Conservation (phyloP, 2,113 vertebrate species). For the Zosterops pallidus region DNA sequence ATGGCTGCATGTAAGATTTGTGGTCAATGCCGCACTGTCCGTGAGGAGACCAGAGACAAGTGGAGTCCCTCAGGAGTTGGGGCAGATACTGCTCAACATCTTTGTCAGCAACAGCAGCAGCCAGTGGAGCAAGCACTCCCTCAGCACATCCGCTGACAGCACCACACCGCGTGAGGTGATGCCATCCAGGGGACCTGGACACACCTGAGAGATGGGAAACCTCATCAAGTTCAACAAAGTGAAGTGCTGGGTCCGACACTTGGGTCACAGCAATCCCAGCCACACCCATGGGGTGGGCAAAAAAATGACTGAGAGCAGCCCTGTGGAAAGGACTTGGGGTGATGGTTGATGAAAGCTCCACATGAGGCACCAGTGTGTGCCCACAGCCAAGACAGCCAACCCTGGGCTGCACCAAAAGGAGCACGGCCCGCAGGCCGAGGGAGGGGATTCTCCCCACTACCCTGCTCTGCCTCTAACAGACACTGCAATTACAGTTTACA, state of each 20-base stretch:
- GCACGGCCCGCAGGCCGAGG: neutral
- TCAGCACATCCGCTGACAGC: accelerated
- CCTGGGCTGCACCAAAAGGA: neutral
- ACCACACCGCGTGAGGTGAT: accelerated
- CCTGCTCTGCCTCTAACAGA: neutral
- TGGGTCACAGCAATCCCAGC: neutral
- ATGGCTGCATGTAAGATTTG: neutral
- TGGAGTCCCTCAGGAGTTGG: neutral
- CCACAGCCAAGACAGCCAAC: neutral
- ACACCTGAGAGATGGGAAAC: accelerated
- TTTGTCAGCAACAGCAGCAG: neutral
- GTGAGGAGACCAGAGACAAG: neutral
- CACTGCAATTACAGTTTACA: neutral
- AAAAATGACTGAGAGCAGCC: neutral
- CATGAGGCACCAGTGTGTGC: neutral
- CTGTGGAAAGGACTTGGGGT: neutral
- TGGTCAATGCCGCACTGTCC: neutral
- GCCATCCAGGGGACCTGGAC: neutral
- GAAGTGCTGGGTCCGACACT: no score
- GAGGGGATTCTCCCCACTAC: neutral
- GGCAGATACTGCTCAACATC: neutral
- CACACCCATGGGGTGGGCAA: neutral
- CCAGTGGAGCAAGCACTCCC: accelerated
- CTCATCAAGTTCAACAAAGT: neutral
- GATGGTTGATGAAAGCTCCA: neutral